Conservation (phyloP, 30 jellyfish, hydroid and myxozoan genomes). For the Aurelia coerulea region DNA sequence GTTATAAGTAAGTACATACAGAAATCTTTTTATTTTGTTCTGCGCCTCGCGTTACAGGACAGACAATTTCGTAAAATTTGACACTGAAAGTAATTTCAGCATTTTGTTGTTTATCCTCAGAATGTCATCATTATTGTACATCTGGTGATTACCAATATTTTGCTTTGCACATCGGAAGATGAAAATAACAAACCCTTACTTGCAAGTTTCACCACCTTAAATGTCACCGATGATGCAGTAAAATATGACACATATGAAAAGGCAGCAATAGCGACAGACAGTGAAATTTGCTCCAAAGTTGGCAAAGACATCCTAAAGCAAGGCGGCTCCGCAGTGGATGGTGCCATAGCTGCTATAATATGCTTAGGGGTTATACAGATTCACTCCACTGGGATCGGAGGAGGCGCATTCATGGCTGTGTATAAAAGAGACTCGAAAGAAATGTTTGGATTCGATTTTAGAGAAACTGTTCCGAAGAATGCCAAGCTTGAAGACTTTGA, state of each 20-base stretch:
- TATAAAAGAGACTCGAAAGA: slow-evolving; percentile 39
- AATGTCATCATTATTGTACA: background rate
- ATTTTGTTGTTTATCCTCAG: no score
- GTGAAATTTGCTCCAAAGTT: slow-evolving; percentile 44
- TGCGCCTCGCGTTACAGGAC: no score
- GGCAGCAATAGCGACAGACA: slow-evolving; percentile 69
- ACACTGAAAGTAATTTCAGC: no score
- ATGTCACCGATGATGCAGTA: background rate
- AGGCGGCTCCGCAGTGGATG: slow-evolving; percentile 97
- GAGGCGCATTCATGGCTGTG: slow-evolving; percentile 89
- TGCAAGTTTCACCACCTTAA: slow-evolving; percentile 2
- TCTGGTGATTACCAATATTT: background rate
- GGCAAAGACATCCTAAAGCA: slow-evolving; percentile 73
- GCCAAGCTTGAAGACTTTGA: slow-evolving; percentile 27
- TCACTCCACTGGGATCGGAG: slow-evolving; percentile 93
- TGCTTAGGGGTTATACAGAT: slow-evolving; percentile 82
- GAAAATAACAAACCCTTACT: background rate
- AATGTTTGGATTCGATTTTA: slow-evolving; percentile 54
- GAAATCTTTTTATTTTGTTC: no score
- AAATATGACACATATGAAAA: slow-evolving; percentile 19
- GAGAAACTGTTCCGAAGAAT: slow-evolving; percentile 83
- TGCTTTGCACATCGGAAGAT: background rate
- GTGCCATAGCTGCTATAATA: slow-evolving; percentile 78
- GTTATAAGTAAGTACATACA: no score
- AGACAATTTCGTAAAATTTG: no score